These are phyloP conservation scores for Stegana nigrithorax DNA, from an alignment of 2,888 invertebrate genomes.

Conservation along the genomic window DNA sequence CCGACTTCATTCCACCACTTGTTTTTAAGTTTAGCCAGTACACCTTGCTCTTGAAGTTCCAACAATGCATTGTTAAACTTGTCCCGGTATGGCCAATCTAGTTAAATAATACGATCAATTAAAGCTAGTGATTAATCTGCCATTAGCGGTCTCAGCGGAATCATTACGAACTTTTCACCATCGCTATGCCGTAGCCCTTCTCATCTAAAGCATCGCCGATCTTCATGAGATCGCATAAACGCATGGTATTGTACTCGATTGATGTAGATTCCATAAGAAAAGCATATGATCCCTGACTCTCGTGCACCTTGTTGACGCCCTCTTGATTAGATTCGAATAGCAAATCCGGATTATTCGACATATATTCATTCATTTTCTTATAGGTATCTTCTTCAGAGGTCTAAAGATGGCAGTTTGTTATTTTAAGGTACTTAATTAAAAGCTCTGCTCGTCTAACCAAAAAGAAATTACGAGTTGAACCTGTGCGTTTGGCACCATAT, in stretches of 20 bases:
- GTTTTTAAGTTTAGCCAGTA: conserved; percentile 79
- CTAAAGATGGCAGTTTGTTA: conserved; percentile 61
- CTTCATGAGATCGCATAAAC: conserved; percentile 74
- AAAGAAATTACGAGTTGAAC: conserved; percentile 91
- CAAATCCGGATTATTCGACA: conserved; percentile 74
- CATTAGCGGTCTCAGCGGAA: no score
- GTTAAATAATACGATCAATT: neutral
- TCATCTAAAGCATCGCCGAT: conserved; percentile 76
- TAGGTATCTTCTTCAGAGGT: conserved; percentile 82
- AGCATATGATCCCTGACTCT: conserved; percentile 73
- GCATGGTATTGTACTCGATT: conserved; percentile 78
- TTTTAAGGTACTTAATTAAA: neutral
- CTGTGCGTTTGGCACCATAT: conserved; percentile 86
- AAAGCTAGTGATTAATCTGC: no score
- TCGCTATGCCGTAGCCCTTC: conserved; percentile 81
- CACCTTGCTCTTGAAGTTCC: conserved; percentile 85
- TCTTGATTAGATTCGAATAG: conserved; percentile 70
- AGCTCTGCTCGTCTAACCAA: conserved; percentile 71
- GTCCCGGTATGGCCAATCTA: conserved; percentile 75
- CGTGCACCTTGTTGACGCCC: conserved; percentile 71
- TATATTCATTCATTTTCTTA: conserved; percentile 82
- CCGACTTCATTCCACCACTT: conserved; percentile 92
- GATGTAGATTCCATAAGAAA: conserved; percentile 84
- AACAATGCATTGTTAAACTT: conserved; percentile 84
- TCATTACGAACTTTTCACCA: conserved; percentile 72